phyloP scores from a whole-genome alignment of 2,888 invertebrate species.

The Uropetala carovei region DNA sequence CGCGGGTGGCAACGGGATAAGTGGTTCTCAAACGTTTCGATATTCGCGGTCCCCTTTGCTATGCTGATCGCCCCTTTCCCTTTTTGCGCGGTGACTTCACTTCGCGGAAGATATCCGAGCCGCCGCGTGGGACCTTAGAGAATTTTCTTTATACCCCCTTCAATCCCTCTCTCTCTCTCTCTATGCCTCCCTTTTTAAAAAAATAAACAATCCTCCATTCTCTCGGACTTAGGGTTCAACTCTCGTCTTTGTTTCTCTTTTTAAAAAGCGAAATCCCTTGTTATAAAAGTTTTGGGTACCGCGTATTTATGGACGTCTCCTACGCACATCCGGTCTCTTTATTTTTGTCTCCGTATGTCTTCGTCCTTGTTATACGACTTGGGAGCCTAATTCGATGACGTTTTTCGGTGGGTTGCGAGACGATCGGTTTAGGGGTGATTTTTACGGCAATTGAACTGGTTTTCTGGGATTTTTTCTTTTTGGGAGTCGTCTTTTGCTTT shows the following conservation, averaged over 20 bases:
- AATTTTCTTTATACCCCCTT: not conserved
- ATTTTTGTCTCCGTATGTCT: not conserved
- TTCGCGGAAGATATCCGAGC: not conserved
- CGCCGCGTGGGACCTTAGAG: not conserved
- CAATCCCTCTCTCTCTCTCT: not conserved
- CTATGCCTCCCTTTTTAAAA: not conserved
- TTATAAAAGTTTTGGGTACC: not conserved
- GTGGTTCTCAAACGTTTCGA: slow-evolving; percentile 63
- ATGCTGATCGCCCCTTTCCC: slow-evolving; percentile 41
- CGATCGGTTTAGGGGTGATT: not conserved
- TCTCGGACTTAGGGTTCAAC: not conserved
- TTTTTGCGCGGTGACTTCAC: slow-evolving; percentile 36
- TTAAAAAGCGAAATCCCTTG: not conserved
- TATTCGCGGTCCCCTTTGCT: slow-evolving; percentile 49
- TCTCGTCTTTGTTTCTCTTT: not conserved
- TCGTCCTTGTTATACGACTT: not conserved
- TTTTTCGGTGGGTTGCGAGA: not conserved
- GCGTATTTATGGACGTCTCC: not conserved
- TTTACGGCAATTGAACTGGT: not conserved
- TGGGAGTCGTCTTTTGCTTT: not conserved
- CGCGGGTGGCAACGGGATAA: slow-evolving; percentile 61
- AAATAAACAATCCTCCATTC: not conserved
- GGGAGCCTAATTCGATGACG: not conserved
- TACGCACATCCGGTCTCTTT: not conserved
- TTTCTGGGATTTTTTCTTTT: not conserved